Conservation (phyloP, 2,113 vertebrate species). For the Centropus bengalensis region DNA sequence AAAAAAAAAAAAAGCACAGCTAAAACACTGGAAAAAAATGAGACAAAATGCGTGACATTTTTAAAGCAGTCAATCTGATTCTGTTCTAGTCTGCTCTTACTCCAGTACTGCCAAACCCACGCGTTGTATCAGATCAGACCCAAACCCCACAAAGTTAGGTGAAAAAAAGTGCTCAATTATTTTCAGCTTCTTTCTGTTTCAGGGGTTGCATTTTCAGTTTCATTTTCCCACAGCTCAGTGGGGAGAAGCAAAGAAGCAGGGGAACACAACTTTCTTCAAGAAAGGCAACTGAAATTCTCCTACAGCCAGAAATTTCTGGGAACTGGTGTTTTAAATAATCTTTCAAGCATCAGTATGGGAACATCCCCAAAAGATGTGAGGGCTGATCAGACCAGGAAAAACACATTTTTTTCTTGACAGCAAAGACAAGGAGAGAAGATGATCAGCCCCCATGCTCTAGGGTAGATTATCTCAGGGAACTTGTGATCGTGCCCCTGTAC, state of each 20-base stretch:
- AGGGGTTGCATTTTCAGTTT: neutral
- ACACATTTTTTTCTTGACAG: neutral
- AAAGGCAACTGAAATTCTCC: neutral
- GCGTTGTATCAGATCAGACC: neutral
- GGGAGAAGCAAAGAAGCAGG: neutral
- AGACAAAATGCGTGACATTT: neutral
- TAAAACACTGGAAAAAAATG: neutral
- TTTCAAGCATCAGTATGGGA: neutral
- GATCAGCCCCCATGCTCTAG: fast-evolving
- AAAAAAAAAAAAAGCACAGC: neutral
- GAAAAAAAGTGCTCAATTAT: neutral
- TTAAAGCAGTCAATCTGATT: neutral
- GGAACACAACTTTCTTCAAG: neutral
- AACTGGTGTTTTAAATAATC: neutral
- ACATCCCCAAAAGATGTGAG: neutral
- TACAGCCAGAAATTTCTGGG: neutral
- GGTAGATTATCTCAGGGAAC: neutral
- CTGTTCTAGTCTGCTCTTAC: neutral
- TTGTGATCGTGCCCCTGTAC: too few species aligned
- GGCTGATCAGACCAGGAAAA: neutral
- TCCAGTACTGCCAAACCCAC: neutral
- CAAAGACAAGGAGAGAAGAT: fast-evolving
- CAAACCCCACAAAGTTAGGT: neutral
- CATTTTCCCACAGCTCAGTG: neutral
- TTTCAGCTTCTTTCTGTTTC: neutral